Base-by-base conservation (phyloP, 1,140 invertebrate species). In the Elymnias hypermnestra region DNA sequence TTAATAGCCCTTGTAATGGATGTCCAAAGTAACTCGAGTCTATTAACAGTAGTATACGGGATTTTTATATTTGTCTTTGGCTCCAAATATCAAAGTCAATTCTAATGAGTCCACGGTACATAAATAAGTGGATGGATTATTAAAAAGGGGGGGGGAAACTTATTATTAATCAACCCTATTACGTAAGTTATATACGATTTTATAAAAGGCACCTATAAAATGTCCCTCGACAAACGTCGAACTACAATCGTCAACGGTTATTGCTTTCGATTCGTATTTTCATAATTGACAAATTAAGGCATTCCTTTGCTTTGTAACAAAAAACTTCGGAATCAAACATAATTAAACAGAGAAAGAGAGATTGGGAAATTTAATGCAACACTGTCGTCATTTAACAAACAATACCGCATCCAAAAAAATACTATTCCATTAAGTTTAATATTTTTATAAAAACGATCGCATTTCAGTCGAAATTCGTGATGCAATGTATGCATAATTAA, bases 171-270 rank as follows among this genome's bases (percentile, higher is more conserved):
- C 65, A 52, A 67, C 12, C 39, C 61, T 72, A 72, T 58, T 47
- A 60, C 45, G 42, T 64, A 64, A 63, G 54, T 66, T 70, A 70
- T 68, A 72, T 75, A 70, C 66, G 62, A 59, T 46, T 70, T 76
- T 73, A 74, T 72, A 68, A 83, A 83, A 83, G 79, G 79, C 79
- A 83, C 79, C 79, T 83, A 83, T 81, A 81, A 70, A 81, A 70
- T 69, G 70, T 79, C 66, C 61, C 58, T 69, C 68, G 74, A 79
- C 78, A 40, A 41, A 33, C 44, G 66, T 73, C 75, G 65, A 71
- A 49, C 65, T 76, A 74, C 69, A 42, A 52, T 52, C 42, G 57
- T 57, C 56, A 58, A 62, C 35, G 57, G 58, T 68, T 73, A 59
- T 70, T 57, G 56, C 59, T 62, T 67, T 72, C 71, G 63, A 69